Evolutionary conservation across 2,797 vertebrate genomes (phyloP), one percentile per base, ranked within the genome.

Genomic region (Neomorphus geoffroyi): DNA sequence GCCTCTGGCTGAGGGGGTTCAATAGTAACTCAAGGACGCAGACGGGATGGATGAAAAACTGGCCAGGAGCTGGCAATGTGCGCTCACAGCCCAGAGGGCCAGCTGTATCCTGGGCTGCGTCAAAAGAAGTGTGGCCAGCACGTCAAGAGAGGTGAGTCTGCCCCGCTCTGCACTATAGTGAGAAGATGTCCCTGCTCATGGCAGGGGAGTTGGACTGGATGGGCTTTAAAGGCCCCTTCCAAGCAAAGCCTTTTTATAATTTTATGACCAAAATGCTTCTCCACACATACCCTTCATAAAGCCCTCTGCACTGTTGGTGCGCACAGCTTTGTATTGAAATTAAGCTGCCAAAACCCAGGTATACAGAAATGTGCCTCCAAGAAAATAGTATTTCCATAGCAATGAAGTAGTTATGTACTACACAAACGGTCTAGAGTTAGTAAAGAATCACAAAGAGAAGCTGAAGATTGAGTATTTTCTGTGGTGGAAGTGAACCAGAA

Each of bases 381-480:
- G 30, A 30, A 88, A 48, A 74, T 2, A 46, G n/a, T 17, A 56
- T 93, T 94, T 93, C 86, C 53, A 54, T 89, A 78, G 93, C 53
- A 73, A 80, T 86, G 41, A 74, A 70, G n/a, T 43, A 53, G 46
- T 58, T 69, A 30, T 1, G 5, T 19, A 2, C 58, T 41, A 43
- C 66, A 57, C 54, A 82, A 78, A 61, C 26, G 30, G 9, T 66
- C 66, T 60, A 21, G 37, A 92, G 43, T 82, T 90, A 60, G 46
- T 53, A 53, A 89, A 39, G 14, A 90, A 80, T 54, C 28, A 28
- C 77, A 64, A 92, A 54, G 33, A 84, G 60, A 86, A 86, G 48
- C n/a, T 67, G 86, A 81, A 80, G 48, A 84, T 92, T 58, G 28
- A 45, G 43, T 84, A 24, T 90, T 90, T 93, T 84, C 51, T 62